Conservation (phyloP, 2,888 invertebrate species). For the Pollenia amentaria region DNA sequence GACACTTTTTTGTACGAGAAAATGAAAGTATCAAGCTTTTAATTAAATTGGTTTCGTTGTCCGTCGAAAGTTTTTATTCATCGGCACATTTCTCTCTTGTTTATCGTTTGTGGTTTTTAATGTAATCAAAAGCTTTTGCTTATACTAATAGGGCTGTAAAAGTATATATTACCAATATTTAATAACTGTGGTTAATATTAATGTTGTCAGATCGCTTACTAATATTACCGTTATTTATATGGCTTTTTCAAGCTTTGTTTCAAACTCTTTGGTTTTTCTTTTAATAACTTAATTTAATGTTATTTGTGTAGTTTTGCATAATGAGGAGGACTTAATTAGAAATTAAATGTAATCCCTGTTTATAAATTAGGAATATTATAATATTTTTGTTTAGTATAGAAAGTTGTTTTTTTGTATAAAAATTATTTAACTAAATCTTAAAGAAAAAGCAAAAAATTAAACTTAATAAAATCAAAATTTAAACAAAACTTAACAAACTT, state of each 20-base stretch:
- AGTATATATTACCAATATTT: no score
- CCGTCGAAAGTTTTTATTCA: no score
- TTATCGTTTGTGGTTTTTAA: no score
- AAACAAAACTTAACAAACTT: slow-evolving; percentile 67
- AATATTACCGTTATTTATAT: neutral
- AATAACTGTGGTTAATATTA: neutral
- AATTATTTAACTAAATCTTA: slow-evolving; percentile 45
- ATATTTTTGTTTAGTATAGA: slow-evolving; percentile 55
- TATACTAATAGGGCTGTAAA: no score
- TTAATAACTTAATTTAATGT: slow-evolving; percentile 27
- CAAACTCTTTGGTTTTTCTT: slow-evolving; percentile 29
- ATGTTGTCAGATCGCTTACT: neutral
- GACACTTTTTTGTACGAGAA: no score
- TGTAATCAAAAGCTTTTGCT: no score
- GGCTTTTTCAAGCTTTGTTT: slow-evolving; percentile 2
- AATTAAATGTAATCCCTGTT: slow-evolving; percentile 71
- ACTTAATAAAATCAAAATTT: slow-evolving; percentile 29
- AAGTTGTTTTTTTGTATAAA: slow-evolving; percentile 23
- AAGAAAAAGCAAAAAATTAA: slow-evolving; percentile 10
- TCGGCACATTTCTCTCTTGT: no score
- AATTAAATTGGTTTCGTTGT: no score
- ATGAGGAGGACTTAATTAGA: slow-evolving; percentile 53
- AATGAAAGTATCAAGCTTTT: no score
- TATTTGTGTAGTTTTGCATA: slow-evolving; percentile 10
- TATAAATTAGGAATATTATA: slow-evolving; percentile 71